Percentiles rank a stretch among this genome's conserved stretches.
Conservation (phyloP, 2,113 vertebrate species). For the Colinus virginianus region DNA sequence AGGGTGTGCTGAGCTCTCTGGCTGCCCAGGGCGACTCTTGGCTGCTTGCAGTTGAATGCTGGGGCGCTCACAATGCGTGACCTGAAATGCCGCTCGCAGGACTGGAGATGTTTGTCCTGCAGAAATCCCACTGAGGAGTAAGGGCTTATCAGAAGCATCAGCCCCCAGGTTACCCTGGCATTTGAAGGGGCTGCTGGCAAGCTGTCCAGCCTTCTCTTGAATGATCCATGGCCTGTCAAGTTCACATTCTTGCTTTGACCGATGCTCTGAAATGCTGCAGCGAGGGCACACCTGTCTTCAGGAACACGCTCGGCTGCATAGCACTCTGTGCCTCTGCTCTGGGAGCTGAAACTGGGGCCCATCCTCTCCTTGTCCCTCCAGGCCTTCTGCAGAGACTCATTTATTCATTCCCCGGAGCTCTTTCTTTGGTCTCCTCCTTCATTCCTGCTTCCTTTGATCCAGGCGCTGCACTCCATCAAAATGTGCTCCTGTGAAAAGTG, state of each 20-base stretch:
- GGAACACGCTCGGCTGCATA: background rate
- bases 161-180: constrained; percentile 19
- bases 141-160: constrained; percentile 35
- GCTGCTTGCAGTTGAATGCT: background rate
- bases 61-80: background rate
- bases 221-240: constrained; percentile 58
- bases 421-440: constrained; percentile 51
- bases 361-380: constrained; percentile 11
- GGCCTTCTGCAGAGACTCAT: constrained; percentile 39
- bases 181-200: background rate
- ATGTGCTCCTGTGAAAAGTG: background rate
- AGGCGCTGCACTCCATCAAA: constrained; percentile 30
- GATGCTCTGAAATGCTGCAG: background rate
- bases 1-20: constrained; percentile 36
- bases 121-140: constrained; percentile 23
- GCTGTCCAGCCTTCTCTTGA: constrained; percentile 13
- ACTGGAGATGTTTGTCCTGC: constrained; percentile 23
- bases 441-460: constrained; percentile 44
- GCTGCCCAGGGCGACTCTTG: background rate
- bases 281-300: constrained; percentile 17
- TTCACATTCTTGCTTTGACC: constrained; percentile 42
- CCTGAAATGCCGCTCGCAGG: background rate
- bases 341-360: background rate
- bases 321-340: background rate
- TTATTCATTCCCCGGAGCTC: constrained; percentile 60